These are phyloP conservation scores for Ylistrum balloti DNA, from an alignment of 1,140 invertebrate species.

Conservation along the genomic window DNA sequence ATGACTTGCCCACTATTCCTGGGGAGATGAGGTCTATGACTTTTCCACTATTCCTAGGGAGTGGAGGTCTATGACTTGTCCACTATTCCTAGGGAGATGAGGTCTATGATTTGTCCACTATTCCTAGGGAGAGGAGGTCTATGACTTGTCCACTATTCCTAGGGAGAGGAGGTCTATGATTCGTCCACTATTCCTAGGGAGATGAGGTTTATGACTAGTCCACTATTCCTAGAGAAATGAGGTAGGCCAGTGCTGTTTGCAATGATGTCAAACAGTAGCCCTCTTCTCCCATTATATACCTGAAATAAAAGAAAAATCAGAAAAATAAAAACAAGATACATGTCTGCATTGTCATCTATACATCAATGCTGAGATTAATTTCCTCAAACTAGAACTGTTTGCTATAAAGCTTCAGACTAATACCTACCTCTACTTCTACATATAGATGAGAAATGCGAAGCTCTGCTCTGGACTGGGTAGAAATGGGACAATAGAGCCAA, in stretches of 20 bases:
- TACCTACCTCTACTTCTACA: too few relatives aligned
- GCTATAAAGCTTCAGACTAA: too few relatives aligned
- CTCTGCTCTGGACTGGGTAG: too few relatives aligned
- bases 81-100: constrained; percentile 49
- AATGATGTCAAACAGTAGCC: constrained; percentile 80
- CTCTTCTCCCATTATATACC: constrained; percentile 80
- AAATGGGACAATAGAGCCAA: too few relatives aligned
- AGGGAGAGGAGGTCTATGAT: constrained; percentile 48
- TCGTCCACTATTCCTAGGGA: neutral
- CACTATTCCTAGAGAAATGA: constrained; percentile 49
- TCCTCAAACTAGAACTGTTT: too few relatives aligned
- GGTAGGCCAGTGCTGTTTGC: constrained; percentile 73
- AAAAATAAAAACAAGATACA: too few relatives aligned
- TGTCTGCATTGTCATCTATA: too few relatives aligned
- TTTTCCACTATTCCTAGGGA: neutral
- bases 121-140: constrained; percentile 51
- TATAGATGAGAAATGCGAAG: too few relatives aligned
- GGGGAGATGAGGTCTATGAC: constrained; percentile 47
- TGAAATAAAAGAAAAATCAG: constrained; percentile 54
- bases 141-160: constrained; percentile 40
- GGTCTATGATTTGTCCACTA: constrained; percentile 46
- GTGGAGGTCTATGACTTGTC: neutral
- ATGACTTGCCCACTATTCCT: constrained; percentile 42
- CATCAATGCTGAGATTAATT: too few relatives aligned
- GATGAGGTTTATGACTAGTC: neutral